Percentiles rank a stretch among this genome's conserved stretches.
Evolutionary conservation across 1,140 invertebrate species (phyloP).

Genomic region (Drosophila hydei): DNA sequence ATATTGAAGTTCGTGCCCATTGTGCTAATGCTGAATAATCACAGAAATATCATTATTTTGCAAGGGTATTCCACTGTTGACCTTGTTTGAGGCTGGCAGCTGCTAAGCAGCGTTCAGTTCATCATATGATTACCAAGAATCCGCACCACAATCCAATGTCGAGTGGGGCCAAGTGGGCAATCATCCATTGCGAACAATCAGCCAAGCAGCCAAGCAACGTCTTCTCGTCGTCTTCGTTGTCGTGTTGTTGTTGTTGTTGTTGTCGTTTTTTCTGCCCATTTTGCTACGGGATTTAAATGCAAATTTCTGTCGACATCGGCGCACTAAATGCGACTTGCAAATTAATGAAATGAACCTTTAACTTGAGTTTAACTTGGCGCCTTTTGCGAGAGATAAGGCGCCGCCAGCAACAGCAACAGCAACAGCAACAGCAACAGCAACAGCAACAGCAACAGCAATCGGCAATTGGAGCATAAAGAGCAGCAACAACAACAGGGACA

Average conservation of each 20-base stretch:
- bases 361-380: slow-evolving; percentile 81
- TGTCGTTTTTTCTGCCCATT: slow-evolving; percentile 73
- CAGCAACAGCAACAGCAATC: no score
- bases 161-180: slow-evolving; percentile 13
- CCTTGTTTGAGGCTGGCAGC: slow-evolving; percentile 5
- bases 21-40: no score
- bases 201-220: slow-evolving; percentile 11
- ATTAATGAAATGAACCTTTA: slow-evolving; percentile 83
- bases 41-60: not conserved
- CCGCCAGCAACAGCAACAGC: slow-evolving; percentile 46
- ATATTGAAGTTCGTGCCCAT: no score
- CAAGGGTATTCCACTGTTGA: slow-evolving; percentile 23
- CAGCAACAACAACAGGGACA: slow-evolving; percentile 32
- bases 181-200: slow-evolving; percentile 25
- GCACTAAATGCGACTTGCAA: slow-evolving; percentile 82
- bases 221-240: slow-evolving; percentile 17
- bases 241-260: slow-evolving; percentile 5
- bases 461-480: slow-evolving; percentile 73
- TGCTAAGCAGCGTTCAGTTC: slow-evolving; percentile 38
- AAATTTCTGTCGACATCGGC: slow-evolving; percentile 78
- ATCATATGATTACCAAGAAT: slow-evolving; percentile 36
- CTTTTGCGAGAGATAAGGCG: slow-evolving; percentile 76
- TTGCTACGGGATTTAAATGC: slow-evolving; percentile 79
- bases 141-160: not conserved
- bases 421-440: slow-evolving; percentile 26